Evolutionary conservation across 2,113 vertebrate species (phyloP), one percentile per base, ranked within the genome.

Genomic region (Chaetura pelagica): DNA sequence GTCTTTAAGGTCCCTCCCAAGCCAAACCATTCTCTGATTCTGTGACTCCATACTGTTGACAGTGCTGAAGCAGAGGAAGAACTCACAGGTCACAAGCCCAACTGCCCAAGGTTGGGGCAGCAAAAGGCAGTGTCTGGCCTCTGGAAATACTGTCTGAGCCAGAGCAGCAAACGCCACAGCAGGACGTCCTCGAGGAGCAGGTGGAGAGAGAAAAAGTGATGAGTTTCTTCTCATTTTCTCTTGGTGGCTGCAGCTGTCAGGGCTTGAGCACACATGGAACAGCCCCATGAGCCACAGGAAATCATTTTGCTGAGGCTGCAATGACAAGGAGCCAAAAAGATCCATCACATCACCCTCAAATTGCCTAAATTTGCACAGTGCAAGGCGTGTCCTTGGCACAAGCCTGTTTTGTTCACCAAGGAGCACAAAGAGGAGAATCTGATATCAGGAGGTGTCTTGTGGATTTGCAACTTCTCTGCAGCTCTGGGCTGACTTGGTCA

Each of bases 51-150:
- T 32, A 14, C 9, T 55, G 8, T 7, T 5, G n/a, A 20, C 6
- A 19, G 14, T 10, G 20, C 38, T 17, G 62, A 29, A 67, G 38
- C 38, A 38, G 38, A 38, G 10, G 64, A 59, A 73, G 61, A n/a
- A n/a, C n/a, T 26, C 54, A 42, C 7, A 35, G 61, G 18, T 38
- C 74, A 40, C 54, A 67, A 35, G 8, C 48, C 29, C 44, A 15
- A 23, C 35, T 2, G 0, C 58, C 29, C 46, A 27, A 42, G 44
- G 57, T 21, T 7, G 0, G 15, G 24, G 38, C 15, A 35, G 57
- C 40, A 46, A 67, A 85, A 38, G 5, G 0, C 75, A 12, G 38
- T 0, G 6, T 55, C 48, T 55, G 34, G 10, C 83, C 61, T 44
- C 5, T 5, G 15, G 42, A 35, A 57, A 32, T 32, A 62, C 14